A percentile compares a stretch with the other conserved stretches of the same genome.
Conservation (phyloP, 2,797 vertebrate species). For the Myiotriccus ornatus region DNA sequence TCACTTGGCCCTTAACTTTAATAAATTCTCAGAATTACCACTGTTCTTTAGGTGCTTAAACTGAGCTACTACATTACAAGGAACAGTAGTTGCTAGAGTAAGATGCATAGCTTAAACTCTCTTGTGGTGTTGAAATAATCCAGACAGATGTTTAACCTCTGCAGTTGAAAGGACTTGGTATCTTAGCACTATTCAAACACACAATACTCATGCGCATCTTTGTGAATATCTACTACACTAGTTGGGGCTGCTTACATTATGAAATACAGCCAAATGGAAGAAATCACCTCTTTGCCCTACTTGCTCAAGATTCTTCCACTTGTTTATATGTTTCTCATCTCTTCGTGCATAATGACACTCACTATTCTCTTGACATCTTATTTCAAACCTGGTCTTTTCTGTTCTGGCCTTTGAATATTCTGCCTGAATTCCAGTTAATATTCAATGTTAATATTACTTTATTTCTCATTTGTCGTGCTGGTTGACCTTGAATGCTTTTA, state of each 20-base stretch:
- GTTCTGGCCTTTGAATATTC: background rate
- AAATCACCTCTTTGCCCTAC: background rate
- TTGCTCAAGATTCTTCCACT: background rate
- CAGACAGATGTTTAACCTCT: background rate
- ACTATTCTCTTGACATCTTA: background rate
- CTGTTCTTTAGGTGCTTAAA: background rate
- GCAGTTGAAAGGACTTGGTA: background rate
- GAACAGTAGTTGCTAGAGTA: background rate
- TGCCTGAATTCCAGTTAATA: background rate
- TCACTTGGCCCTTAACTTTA: background rate
- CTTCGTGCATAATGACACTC: background rate
- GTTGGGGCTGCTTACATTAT: background rate
- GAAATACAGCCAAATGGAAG: background rate
- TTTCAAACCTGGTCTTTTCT: background rate
- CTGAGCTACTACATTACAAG: background rate
- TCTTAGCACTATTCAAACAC: background rate
- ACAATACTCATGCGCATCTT: fast-evolving
- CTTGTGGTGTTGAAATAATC: background rate
- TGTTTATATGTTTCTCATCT: background rate
- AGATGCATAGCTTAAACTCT: background rate
- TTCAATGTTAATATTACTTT: background rate
- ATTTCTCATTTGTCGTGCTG: background rate
- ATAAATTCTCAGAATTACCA: background rate
- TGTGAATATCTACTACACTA: background rate
- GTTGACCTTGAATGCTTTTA: background rate